Conservation (phyloP, 2,113 vertebrate genomes). For the Syrmaticus mikado region DNA sequence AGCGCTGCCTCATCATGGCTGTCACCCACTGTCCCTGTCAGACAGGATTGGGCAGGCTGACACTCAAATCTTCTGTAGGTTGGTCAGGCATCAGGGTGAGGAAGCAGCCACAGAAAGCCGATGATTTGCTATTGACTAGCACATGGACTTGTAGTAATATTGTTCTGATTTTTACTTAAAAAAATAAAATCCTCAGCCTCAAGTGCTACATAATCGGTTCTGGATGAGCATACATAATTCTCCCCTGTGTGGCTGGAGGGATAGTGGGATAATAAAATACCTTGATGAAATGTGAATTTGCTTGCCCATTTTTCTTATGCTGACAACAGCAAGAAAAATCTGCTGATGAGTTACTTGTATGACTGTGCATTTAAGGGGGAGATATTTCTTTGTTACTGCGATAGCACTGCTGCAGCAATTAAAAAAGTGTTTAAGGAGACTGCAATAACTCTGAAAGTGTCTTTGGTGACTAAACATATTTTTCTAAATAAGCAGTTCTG, state of each 20-base stretch:
- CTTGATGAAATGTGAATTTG: not conserved
- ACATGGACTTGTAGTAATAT: not conserved
- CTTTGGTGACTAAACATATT: conserved; percentile 45
- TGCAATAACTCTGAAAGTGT: not conserved
- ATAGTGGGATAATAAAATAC: not conserved
- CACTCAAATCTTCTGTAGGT: not conserved
- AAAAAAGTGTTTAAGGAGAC: conserved; percentile 12
- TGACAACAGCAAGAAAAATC: not conserved
- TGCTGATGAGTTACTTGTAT: not conserved
- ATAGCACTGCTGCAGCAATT: conserved; percentile 23
- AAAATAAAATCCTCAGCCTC: not conserved
- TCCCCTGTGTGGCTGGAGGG: not conserved
- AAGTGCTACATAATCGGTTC: not conserved
- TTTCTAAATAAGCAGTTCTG: not conserved
- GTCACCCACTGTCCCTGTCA: not conserved
- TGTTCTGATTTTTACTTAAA: not conserved
- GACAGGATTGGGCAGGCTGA: not conserved
- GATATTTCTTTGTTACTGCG: conserved; percentile 27
- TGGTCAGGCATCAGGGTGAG: not conserved
- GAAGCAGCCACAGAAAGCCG: not conserved
- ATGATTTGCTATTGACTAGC: fast-evolving
- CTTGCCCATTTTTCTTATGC: not conserved
- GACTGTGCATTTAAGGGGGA: conserved; percentile 37
- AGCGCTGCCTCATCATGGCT: fast-evolving
- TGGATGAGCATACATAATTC: not conserved